Evolutionary conservation across 2,888 invertebrate species (phyloP).

Genomic region (Tetragonula carbonaria): DNA sequence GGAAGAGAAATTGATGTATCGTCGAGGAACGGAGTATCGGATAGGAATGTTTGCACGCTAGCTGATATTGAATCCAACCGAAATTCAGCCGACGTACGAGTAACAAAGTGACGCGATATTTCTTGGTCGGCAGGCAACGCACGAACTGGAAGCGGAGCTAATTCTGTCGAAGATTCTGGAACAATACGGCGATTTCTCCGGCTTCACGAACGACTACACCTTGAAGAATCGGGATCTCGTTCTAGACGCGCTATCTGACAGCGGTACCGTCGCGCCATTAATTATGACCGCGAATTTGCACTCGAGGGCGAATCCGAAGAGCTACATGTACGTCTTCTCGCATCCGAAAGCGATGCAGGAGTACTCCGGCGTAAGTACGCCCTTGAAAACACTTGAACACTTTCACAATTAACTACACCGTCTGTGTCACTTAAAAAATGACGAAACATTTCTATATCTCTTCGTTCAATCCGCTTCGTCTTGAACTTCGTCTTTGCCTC

Average conservation of each 20-base stretch:
- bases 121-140: slow-evolving; percentile 76
- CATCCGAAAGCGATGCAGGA: slow-evolving; percentile 93
- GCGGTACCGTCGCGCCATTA: slow-evolving; percentile 93
- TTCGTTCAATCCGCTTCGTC: background rate
- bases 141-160: slow-evolving; percentile 79
- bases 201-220: slow-evolving; percentile 86
- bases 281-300: slow-evolving; percentile 91
- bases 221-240: slow-evolving; percentile 91
- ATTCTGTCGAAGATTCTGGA: slow-evolving; percentile 79
- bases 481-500: background rate
- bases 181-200: slow-evolving; percentile 83
- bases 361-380: slow-evolving; percentile 89
- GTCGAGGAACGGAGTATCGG: background rate
- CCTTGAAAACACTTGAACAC: slow-evolving; percentile 12
- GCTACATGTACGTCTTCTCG: slow-evolving; percentile 95
- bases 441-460: background rate
- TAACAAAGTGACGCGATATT: slow-evolving; percentile 49
- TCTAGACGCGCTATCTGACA: slow-evolving; percentile 95
- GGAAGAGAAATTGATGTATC: background rate
- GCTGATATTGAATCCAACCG: slow-evolving; percentile 12
- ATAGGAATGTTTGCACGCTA: slow-evolving; percentile 6
- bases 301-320: slow-evolving; percentile 89
- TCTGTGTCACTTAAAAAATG: too few species aligned
- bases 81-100: slow-evolving; percentile 16
- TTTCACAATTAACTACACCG: background rate